Evolutionary conservation across 2,797 vertebrate species (phyloP).

Genomic region (Natrix natrix): DNA sequence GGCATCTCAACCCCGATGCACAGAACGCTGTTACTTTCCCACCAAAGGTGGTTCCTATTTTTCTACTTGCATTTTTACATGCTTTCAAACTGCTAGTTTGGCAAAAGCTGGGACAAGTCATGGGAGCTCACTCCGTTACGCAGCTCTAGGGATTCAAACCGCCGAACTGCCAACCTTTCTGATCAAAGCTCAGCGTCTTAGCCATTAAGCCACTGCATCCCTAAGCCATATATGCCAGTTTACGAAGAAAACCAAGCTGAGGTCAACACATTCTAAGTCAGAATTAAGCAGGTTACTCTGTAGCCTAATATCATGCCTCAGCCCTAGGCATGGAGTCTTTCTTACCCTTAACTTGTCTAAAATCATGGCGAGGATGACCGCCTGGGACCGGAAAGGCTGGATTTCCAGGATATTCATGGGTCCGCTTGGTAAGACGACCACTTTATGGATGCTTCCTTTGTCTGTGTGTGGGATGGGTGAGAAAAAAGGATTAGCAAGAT

Average conservation of each 20-base stretch:
- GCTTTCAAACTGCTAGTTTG: too few species aligned
- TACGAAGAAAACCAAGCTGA: not conserved
- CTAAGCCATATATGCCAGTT: not conserved
- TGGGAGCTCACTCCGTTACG: too few species aligned
- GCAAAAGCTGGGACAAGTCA: too few species aligned
- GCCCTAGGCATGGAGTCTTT: not conserved
- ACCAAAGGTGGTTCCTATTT: too few species aligned
- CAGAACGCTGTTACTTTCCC: too few species aligned
- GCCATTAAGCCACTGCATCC: too few species aligned
- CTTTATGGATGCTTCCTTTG: slow-evolving; percentile 74
- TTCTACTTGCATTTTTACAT: too few species aligned
- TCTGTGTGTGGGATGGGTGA: slow-evolving; percentile 52
- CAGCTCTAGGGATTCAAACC: too few species aligned
- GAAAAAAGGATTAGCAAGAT: not conserved
- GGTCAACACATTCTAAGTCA: not conserved
- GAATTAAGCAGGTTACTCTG: not conserved
- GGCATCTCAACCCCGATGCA: too few species aligned
- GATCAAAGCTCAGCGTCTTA: too few species aligned
- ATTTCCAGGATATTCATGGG: slow-evolving; percentile 73
- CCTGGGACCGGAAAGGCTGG: slow-evolving; percentile 61
- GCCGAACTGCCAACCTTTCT: too few species aligned
- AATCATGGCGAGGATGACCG: slow-evolving; percentile 64
- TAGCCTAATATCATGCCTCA: too few species aligned
- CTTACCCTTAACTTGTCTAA: slow-evolving; percentile 68
- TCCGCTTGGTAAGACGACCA: slow-evolving; percentile 42